These are phyloP conservation scores for Myzus persicae DNA, from an alignment of 1,140 invertebrate genomes.

Conservation along the genomic window DNA sequence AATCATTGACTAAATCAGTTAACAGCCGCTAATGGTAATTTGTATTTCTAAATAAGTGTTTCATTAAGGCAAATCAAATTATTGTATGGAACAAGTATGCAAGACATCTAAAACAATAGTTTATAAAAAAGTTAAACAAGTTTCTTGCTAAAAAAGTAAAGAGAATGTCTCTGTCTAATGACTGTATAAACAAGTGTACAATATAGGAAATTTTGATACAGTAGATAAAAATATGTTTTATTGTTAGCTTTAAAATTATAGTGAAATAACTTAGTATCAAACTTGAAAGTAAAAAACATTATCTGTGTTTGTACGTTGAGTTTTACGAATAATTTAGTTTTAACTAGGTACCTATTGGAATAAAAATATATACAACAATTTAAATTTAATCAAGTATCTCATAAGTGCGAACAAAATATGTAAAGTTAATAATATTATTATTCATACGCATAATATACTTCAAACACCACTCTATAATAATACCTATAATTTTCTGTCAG, in stretches of 20 bases:
- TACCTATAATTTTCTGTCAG: neutral
- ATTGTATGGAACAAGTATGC: too few species aligned
- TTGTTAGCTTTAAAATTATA: neutral
- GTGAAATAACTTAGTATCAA: neutral
- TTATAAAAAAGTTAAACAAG: too few species aligned
- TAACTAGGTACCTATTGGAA: neutral
- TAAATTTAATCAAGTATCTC: constrained; percentile 1
- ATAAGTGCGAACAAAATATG: neutral
- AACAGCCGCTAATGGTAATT: neutral
- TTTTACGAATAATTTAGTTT: neutral
- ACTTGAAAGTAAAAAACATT: neutral
- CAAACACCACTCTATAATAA: neutral
- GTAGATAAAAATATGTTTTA: neutral
- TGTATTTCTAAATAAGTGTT: neutral
- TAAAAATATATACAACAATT: neutral
- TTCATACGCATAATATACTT: neutral
- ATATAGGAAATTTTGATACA: too few species aligned
- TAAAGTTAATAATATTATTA: neutral
- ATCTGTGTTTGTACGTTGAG: neutral
- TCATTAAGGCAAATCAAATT: neutral
- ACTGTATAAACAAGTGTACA: too few species aligned
- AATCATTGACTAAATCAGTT: neutral
- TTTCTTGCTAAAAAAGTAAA: neutral
- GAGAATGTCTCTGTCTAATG: too few species aligned
- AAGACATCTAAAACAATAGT: too few species aligned